Evolutionary conservation across 2,113 vertebrate species (phyloP), one percentile per base, ranked within the genome.

Genomic region (Telmatochromis sp.): DNA sequence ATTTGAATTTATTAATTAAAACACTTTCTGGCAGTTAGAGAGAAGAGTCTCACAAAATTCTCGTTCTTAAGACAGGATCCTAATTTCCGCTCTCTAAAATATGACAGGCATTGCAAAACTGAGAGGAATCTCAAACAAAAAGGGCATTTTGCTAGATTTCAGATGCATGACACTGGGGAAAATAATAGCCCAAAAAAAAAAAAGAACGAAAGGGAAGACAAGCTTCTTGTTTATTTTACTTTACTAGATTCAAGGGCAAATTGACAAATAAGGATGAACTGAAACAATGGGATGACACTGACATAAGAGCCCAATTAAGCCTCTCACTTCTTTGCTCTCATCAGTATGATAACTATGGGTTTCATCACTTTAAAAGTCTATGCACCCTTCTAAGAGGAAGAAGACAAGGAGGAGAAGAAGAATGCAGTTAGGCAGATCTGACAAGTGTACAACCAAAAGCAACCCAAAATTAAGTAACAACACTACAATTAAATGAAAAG

Each of bases 261-360:
- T 9, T 73, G 86, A 88, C 68, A 88, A 87, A 87, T 80, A 82
- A 82, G 82, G 55, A 73, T 83, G 42, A 83, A 40, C 51, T 79
- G 28, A 80, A 57, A 73, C 78, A 53, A 54, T 55, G 33, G 54
- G 55, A 85, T 89, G 82, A 78, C 83, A 81, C 45, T 82, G 37
- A 87, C 73, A 85, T 84, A 63, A 65, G 87, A 73, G 73, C 75
- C 65, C 75, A 86, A 78, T 85, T 82, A 84, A 84, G 54, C 47
- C 45, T 42, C 33, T 84, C 75, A 85, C 49, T 85, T 80, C 23
- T 65, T 68, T 86, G 54, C 58, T 79, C 87, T 90, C 79, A 88
- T 91, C 83, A 92, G 78, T 83, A 14, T 92, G 87, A 88, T 85
- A 75, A 82, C 60, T 85, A 9, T 55, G 49, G 63, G 88, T 60